Percentiles rank a stretch among this genome's conserved stretches.
Evolutionary conservation across 2,797 vertebrate genomes (phyloP).

Genomic region (Poecilia picta): DNA sequence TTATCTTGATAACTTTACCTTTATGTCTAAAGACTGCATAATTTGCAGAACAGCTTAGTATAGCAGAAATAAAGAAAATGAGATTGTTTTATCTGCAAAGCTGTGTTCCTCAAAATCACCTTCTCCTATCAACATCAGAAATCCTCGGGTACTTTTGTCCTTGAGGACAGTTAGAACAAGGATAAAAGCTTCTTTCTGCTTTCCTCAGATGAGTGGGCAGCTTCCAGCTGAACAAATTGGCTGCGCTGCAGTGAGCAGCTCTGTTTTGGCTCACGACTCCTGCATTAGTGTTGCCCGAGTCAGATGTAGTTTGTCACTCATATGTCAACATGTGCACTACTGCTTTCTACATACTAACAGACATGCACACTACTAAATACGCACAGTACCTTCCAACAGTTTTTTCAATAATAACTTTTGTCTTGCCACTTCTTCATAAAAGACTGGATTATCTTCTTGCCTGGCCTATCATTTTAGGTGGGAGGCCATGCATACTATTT

Average conservation of each 20-base stretch:
- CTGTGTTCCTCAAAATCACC: neutral
- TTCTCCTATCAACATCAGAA: conserved; percentile 18
- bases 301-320: neutral
- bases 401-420: neutral
- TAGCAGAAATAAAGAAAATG: neutral
- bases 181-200: conserved; percentile 30
- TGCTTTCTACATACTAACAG: neutral
- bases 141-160: conserved; percentile 34
- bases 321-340: neutral
- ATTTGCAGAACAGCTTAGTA: neutral
- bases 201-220: conserved; percentile 23
- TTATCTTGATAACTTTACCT: conserved; percentile 12
- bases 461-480: neutral
- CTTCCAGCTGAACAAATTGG: conserved; percentile 24
- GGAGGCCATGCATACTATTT: neutral
- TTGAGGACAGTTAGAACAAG: conserved; percentile 31
- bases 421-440: neutral
- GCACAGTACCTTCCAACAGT: neutral
- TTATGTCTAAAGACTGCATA: neutral
- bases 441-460: neutral
- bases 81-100: neutral
- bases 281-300: neutral
- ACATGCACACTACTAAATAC: neutral
- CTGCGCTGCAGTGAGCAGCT: conserved; percentile 26
- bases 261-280: conserved; percentile 11